Evolutionary conservation across 2,888 invertebrate genomes (phyloP), one percentile per base, ranked within the genome.

Genomic region (Phasia obesa): DNA sequence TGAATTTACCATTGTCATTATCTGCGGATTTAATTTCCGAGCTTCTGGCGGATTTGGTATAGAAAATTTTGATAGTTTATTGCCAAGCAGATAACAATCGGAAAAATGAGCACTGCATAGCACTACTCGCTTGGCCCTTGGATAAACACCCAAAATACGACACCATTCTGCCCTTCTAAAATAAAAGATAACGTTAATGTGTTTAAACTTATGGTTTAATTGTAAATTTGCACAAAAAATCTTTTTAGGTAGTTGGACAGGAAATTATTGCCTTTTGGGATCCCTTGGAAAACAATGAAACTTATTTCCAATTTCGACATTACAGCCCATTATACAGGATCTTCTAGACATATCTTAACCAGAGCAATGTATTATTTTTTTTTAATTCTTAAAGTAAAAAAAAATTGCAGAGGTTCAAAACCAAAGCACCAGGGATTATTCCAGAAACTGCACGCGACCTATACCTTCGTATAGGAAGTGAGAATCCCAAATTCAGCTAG

Each of bases 141-240:
- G 60, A 25, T 62, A 31, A 21, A 77, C 13, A n/a, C 69, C 62
- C 35, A 77, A 35, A 47, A 77, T 77, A 5, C 69, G 69, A 2
- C 53, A 77, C 77, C 77, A 77, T 25, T 77, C 53, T 7, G 69
- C 77, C 35, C 69, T 44, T 11, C 77, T 77, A 62, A 19, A 51
- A 27, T n/a, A 42, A 9, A 31, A 74, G 21, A 9, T n/a, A 31
- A 42, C 3, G 9, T 2, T 4, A 4, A 38, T 11, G 38, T 38
- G 38, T 11, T 38, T 13, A 38, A n/a, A n/a, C n/a, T n/a, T n/a
- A n/a, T n/a, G n/a, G n/a, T 27, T 27, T 27, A 27, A 27, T 42
- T 42, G n/a, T 0, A 42, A 42, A 42, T 42, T 42, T n/a, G 1
- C 15, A 42, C n/a, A 42, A n/a, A 13, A 42, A n/a, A 17, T 6